Evolutionary conservation across 2,797 vertebrate species (phyloP).

Genomic region (Glossophaga mutica): DNA sequence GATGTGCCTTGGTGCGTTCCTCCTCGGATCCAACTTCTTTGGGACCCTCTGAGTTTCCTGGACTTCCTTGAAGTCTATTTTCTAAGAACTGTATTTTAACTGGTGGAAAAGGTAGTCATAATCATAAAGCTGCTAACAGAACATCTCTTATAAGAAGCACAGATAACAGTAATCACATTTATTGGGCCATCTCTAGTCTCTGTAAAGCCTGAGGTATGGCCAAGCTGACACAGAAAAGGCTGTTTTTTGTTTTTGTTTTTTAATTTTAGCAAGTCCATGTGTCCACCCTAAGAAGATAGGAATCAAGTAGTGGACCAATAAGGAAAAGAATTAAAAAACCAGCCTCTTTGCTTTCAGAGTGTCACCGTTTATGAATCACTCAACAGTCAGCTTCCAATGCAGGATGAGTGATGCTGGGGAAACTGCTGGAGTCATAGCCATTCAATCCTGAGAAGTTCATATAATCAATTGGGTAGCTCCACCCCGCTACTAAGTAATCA

Average conservation of each 20-base stretch:
- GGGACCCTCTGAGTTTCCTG: too few relatives aligned
- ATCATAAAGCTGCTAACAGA: neutral
- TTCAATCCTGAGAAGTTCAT: neutral
- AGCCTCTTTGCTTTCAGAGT: neutral
- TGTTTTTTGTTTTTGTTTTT: neutral
- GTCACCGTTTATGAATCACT: accelerated
- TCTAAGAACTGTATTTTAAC: neutral
- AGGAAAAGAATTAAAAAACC: neutral
- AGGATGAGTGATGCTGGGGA: neutral
- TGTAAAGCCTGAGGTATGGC: neutral
- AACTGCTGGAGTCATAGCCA: neutral
- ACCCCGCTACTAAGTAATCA: neutral
- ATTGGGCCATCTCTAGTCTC: neutral
- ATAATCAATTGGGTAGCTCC: neutral
- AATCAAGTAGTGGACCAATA: neutral
- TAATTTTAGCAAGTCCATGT: neutral
- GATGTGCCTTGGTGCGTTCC: too few relatives aligned
- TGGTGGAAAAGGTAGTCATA: neutral
- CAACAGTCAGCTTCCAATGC: neutral
- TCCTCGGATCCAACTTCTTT: too few relatives aligned
- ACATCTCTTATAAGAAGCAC: neutral
- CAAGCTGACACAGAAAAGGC: neutral
- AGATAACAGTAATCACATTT: neutral
- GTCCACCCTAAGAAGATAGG: neutral
- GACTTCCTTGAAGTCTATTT: too few relatives aligned